Percentiles rank a stretch among this genome's conserved stretches.
Evolutionary conservation across 1,140 invertebrate genomes (phyloP).

Genomic region (Aphelenchoides fujianensis): DNA sequence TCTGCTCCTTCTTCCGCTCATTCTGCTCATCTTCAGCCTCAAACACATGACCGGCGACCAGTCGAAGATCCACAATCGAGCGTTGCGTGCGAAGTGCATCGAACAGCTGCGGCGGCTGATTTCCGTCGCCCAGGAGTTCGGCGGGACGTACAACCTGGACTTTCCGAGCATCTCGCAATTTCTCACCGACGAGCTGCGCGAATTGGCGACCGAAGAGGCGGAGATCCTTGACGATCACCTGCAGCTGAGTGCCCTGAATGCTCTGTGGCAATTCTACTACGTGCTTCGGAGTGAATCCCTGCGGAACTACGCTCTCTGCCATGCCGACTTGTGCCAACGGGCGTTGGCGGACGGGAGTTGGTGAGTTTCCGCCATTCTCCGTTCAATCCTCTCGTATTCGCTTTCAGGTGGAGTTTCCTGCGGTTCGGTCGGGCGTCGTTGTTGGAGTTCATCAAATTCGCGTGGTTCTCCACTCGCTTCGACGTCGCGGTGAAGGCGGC

Average conservation of each 20-base stretch:
- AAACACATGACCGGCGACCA: background rate
- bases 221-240: background rate
- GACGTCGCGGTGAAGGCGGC: background rate
- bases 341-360: background rate
- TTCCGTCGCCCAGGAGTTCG: background rate
- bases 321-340: background rate
- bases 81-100: background rate
- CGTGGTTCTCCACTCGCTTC: background rate
- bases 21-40: no score
- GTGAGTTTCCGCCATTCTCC: no score
- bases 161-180: background rate
- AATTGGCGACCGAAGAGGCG: background rate
- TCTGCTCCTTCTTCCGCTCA: no score
- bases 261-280: conserved; percentile 3
- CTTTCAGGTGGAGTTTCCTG: background rate
- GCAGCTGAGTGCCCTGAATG: background rate
- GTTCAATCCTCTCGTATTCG: background rate
- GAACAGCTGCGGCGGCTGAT: background rate
- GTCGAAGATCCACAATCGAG: background rate
- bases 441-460: background rate
- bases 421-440: background rate
- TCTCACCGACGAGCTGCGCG: background rate
- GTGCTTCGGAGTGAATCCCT: background rate
- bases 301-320: conserved; percentile 1
- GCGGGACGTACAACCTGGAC: background rate